Conservation (phyloP, 2,888 invertebrate species). For the Eubasilissa splendida region DNA sequence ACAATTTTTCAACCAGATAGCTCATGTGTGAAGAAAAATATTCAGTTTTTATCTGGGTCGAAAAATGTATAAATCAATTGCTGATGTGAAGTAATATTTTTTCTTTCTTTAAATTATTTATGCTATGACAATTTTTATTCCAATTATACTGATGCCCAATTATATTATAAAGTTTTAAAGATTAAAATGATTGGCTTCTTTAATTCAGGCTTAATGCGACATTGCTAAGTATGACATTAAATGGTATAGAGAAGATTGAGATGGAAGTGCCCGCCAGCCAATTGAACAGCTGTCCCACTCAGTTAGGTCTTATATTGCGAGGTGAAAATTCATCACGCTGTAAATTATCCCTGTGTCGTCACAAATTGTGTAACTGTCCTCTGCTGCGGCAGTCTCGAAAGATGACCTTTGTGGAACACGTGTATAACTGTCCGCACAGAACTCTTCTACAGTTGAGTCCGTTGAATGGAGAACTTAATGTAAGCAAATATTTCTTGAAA, state of each 20-base stretch:
- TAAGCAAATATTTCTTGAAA: slow-evolving; percentile 55
- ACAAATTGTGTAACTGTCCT: slow-evolving; percentile 62
- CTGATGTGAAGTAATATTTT: too few species aligned
- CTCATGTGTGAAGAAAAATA: too few species aligned
- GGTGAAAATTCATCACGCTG: not conserved
- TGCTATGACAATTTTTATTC: too few species aligned
- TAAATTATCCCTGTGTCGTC: slow-evolving; percentile 20
- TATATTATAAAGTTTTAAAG: too few species aligned
- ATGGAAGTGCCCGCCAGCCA: slow-evolving; percentile 62
- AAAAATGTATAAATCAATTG: too few species aligned
- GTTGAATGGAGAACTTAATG: slow-evolving; percentile 65
- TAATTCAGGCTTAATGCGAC: slow-evolving; percentile 30
- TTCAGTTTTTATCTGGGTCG: too few species aligned
- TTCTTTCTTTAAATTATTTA: too few species aligned
- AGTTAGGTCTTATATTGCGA: slow-evolving; percentile 15
- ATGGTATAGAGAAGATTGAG: not conserved
- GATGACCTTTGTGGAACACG: slow-evolving; percentile 64
- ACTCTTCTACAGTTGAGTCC: slow-evolving; percentile 65
- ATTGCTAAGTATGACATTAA: not conserved
- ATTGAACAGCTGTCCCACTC: not conserved
- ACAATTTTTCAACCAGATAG: too few species aligned
- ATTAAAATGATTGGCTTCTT: not conserved
- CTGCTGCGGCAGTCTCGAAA: slow-evolving; percentile 58
- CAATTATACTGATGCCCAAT: too few species aligned
- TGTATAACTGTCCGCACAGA: slow-evolving; percentile 67